phyloP scores from a whole-genome alignment of 2,888 invertebrate species.

The Cosmopolites sordidus region DNA sequence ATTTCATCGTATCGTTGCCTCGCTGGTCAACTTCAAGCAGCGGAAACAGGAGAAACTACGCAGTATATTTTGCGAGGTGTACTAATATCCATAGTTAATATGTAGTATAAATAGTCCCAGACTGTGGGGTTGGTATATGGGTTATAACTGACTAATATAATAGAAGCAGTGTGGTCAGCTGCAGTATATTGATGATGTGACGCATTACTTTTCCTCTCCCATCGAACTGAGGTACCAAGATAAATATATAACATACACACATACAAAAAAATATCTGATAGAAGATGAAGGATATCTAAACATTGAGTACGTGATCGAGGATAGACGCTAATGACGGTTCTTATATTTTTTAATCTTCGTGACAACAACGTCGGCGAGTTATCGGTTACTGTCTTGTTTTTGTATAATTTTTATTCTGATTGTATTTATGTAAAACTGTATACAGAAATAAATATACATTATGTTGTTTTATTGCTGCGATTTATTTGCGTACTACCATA shows the following conservation, averaged over 20 bases:
- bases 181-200: conserved; percentile 4
- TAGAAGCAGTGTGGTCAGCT: conserved; percentile 22
- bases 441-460: conserved; percentile 4
- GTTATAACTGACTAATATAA: conserved; percentile 19
- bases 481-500: background rate
- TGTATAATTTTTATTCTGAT: conserved; percentile 15
- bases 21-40: conserved; percentile 14
- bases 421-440: conserved; percentile 7
- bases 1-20: conserved; percentile 13
- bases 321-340: no score
- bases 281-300: no score
- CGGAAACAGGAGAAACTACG: conserved; percentile 8
- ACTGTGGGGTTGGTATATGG: conserved; percentile 19
- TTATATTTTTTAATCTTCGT: no score
- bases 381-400: conserved; percentile 13
- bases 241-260: no score
- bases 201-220: background rate
- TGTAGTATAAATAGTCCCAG: conserved; percentile 2
- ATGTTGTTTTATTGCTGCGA: background rate
- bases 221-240: no score
- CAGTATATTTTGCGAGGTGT: background rate
- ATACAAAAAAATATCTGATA: no score
- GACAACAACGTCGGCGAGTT: background rate
- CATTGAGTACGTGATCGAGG: no score
- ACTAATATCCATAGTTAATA: background rate